Evolutionary conservation across 2,113 vertebrate species (phyloP).

Genomic region (Urocolius indicus): DNA sequence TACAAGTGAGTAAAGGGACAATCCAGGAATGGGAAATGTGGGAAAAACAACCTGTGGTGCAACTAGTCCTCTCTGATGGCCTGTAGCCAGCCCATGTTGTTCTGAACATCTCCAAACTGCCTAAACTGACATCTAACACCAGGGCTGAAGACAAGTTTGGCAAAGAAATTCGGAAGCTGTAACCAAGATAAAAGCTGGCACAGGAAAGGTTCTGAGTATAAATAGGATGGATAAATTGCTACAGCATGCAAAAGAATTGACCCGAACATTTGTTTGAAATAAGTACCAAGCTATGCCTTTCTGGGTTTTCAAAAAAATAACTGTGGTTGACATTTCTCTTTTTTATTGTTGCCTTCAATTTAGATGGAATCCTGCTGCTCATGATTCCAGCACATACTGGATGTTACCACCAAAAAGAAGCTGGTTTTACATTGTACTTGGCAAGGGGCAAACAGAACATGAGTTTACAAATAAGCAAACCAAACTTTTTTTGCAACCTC

Average conservation of each 20-base stretch:
- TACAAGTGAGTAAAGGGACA: not conserved
- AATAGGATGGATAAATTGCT: not conserved
- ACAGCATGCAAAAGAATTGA: not conserved
- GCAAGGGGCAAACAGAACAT: not conserved
- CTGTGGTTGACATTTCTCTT: slow-evolving; percentile 38
- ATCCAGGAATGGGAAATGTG: not conserved
- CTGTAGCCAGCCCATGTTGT: not conserved
- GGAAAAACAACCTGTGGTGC: not conserved
- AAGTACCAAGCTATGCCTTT: slow-evolving; percentile 18
- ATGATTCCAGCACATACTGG: slow-evolving; percentile 21
- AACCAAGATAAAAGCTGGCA: rapidly evolving
- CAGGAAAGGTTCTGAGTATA: not conserved
- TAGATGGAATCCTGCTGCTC: slow-evolving; percentile 27
- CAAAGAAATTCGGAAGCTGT: not conserved
- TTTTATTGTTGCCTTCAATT: slow-evolving; percentile 35
- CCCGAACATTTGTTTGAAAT: not conserved
- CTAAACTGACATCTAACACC: not conserved
- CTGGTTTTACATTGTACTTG: slow-evolving; percentile 20
- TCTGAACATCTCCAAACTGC: not conserved
- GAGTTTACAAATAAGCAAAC: slow-evolving; percentile 49
- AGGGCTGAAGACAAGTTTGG: not conserved
- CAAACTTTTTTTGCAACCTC: slow-evolving; percentile 23
- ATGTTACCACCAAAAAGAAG: slow-evolving; percentile 21
- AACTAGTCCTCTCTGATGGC: not conserved
- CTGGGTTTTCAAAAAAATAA: slow-evolving; percentile 6